Evolutionary conservation across 2,797 vertebrate genomes (phyloP), one percentile per base, ranked within the genome.

Genomic region (Glyptemys insculpta): DNA sequence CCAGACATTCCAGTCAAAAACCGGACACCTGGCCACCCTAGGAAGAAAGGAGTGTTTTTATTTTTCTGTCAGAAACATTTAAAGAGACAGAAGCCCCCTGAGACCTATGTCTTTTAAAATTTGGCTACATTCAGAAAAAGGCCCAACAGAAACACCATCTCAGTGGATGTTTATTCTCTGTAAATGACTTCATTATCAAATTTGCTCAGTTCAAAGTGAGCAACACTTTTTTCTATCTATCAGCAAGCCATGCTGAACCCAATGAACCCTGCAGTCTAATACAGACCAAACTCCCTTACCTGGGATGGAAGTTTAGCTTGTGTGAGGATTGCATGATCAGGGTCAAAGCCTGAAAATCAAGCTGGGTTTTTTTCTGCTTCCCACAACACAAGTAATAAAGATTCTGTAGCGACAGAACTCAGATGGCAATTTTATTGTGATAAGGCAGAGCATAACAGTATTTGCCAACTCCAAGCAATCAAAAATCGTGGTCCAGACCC

Each of bases 341-440:
- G 0, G 57, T 90, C 57, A 94, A 87, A 95, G 90, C 78, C 80
- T 87, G 90, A 91, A 95, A 96, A 89, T 93, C 50, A 92, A 74
- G 53, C 90, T 85, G 21, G 52, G 56, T 72, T 83, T 96, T 21
- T 89, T 91, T 23, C 47, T 93, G 80, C 37, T 78, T 88, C 57
- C 41, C 56, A 68, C 78, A 86, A 44, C 15, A n/a, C 81, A 7
- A 92, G 29, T 31, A 52, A 91, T 93, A 44, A 21, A 62, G 56
- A 47, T 65, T 62, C n/a, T 53, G 57, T 0, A 2, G n/a, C 53
- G 65, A 78, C 49, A 91, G 79, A 93, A 88, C 6, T 19, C 23
- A 87, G 68, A 52, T 37, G 89, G 41, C 86, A 83, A 54, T 59
- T 65, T 54, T 83, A 83, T 12, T 87, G 65, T 65, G 54, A 89